phyloP scores from a whole-genome alignment of 1,140 invertebrate species.

The Trichonephila clavata region DNA sequence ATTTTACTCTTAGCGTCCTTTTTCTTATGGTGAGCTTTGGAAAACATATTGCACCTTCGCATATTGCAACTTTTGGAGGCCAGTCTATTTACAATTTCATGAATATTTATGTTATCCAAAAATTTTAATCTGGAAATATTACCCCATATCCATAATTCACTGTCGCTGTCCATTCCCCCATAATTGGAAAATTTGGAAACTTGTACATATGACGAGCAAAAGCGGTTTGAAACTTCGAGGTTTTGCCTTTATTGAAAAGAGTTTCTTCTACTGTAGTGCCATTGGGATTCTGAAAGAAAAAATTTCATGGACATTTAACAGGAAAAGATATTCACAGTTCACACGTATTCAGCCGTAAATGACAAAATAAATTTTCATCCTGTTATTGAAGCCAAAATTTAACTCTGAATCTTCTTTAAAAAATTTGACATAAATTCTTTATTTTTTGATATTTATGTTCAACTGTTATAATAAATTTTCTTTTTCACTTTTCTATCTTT shows the following conservation, averaged over 20 bases:
- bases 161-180: conserved; percentile 77
- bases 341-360: no score
- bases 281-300: conserved; percentile 78
- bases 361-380: no score
- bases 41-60: no score
- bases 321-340: not conserved
- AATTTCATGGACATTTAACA: not conserved
- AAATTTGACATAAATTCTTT: no score
- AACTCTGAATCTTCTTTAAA: no score
- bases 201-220: conserved; percentile 76
- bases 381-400: no score
- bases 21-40: no score
- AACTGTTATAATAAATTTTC: no score
- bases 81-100: not conserved
- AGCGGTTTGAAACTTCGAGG: not conserved
- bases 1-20: no score
- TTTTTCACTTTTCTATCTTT: no score
- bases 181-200: conserved; percentile 77
- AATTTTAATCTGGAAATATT: not conserved
- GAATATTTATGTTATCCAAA: not conserved
- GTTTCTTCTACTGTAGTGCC: conserved; percentile 77
- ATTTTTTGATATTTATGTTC: no score
- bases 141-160: conserved; percentile 76
- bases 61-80: no score
- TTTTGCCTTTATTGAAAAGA: not conserved